Evolutionary conservation across 2,797 vertebrate genomes (phyloP).

Genomic region (Erpetoichthys calabaricus): DNA sequence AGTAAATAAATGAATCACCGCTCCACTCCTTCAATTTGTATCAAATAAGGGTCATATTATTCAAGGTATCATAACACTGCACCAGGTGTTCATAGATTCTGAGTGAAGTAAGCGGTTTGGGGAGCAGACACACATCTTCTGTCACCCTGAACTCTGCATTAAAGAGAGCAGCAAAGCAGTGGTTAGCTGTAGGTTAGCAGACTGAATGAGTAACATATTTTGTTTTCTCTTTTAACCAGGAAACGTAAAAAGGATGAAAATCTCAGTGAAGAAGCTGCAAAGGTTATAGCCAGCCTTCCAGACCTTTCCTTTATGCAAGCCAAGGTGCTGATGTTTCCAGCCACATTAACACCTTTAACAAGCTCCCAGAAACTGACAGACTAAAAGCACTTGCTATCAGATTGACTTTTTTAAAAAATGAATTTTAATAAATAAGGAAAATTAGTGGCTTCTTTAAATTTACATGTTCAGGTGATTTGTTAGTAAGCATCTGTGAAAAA

Average conservation of each 20-base stretch:
- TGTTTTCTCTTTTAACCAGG: constrained; percentile 38
- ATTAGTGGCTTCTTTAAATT: constrained; percentile 46
- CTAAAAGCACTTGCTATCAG: constrained; percentile 25
- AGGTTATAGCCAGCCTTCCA: constrained; percentile 63
- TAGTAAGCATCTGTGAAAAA: constrained; percentile 58
- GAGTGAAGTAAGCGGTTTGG: too few relatives aligned
- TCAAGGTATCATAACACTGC: too few relatives aligned
- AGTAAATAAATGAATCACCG: too few relatives aligned
- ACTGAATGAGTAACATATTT: constrained; percentile 13
- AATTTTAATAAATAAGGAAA: constrained; percentile 19
- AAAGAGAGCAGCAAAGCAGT: too few relatives aligned
- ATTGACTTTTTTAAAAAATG: constrained; percentile 30
- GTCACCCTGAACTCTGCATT: too few relatives aligned
- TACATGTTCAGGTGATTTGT: constrained; percentile 54
- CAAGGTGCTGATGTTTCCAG: constrained; percentile 83
- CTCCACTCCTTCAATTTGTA: too few relatives aligned
- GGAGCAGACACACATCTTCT: too few relatives aligned
- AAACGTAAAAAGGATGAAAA: constrained; percentile 60
- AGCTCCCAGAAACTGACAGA: constrained; percentile 41
- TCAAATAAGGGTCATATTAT: too few relatives aligned
- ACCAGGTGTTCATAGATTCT: too few relatives aligned
- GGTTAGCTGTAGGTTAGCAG: too few relatives aligned
- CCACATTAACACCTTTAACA: constrained; percentile 59
- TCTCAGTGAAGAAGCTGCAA: constrained; percentile 62
- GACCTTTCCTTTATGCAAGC: constrained; percentile 79